Base-by-base conservation (phyloP, 53 echinoderm and acorn worm species). In the Stichopus horrens region DNA sequence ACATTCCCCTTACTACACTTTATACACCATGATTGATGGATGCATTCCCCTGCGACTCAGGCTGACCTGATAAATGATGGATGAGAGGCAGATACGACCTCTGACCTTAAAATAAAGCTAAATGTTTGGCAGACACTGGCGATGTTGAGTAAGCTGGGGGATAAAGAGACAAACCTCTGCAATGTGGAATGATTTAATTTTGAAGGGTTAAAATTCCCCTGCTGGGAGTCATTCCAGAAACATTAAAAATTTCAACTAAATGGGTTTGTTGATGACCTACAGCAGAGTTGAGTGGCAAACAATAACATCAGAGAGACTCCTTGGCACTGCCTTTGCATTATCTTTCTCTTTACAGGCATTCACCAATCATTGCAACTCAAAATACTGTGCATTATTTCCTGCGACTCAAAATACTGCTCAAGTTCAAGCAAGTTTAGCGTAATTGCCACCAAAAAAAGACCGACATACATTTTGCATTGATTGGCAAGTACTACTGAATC, bases 51-150 rank as follows among this genome's bases (percentile, higher is more conserved):
- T 52, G 54, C 52, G 52, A 53, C 77, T 53, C 8, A 52, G 9
- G 18, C 79, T 79, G 79, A 79, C 79, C 79, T 79, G 79, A 79
- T 55, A 55, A 55, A 19, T 79, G 79, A 79, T 79, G 52, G 79
- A 79, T 79, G 79, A 79, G 53, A 53, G 9, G 53, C 79, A 79
- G 19, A 79, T 55, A 55, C 10, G 79, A 79, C 79, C 79, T 79
- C 53, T 79, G 55, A 79, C 79, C 53, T 55, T 53, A 53, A 7
- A 9, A 79, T 13, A 16, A 37, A 37, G 37, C 37, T 37, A 37
- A 37, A 37, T 37, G 37, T 37, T 37, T 37, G 37, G 37, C 37
- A 37, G 37, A 37, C 37, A 37, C 37, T 37, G 37, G 37, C 2
- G 37, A 37, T 2, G 2, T 37, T 37, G 37, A 37, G 37, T 37